These are phyloP conservation scores for Cerastis rubricosa DNA, from an alignment of 2,888 invertebrate species.

Conservation along the genomic window DNA sequence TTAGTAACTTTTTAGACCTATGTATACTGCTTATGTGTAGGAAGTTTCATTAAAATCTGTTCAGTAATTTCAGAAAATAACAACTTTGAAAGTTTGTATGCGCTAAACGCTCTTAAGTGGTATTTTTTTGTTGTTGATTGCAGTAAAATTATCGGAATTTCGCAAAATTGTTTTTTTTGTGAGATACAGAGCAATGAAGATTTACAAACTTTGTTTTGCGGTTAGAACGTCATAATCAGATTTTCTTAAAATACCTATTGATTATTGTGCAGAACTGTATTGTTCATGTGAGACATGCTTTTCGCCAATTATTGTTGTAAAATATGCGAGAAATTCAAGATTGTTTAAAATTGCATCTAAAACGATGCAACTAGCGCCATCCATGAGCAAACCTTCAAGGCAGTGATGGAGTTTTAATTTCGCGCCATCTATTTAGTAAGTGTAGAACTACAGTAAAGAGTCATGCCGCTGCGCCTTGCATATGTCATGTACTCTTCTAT, in stretches of 20 bases:
- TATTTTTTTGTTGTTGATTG: background rate
- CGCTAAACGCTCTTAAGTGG: no score
- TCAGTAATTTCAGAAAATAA: no score
- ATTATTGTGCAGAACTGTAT: background rate
- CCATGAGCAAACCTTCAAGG: background rate
- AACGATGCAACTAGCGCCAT: constrained; percentile 24
- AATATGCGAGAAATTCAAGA: background rate
- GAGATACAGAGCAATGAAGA: background rate
- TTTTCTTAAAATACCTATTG: background rate
- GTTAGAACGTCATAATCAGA: background rate
- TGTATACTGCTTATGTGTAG: no score
- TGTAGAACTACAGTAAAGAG: constrained; percentile 9
- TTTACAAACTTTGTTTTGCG: constrained; percentile 15
- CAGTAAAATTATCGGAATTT: background rate
- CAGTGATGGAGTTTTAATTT: no score
- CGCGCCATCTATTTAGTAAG: constrained; percentile 8
- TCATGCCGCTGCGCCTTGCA: constrained; percentile 71
- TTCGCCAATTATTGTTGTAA: background rate
- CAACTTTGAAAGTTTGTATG: no score
- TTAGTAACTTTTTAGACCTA: no score
- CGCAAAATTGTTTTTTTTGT: background rate
- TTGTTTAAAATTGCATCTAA: background rate
- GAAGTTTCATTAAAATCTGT: no score
- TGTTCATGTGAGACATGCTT: background rate
- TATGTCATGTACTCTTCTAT: no score